Base-by-base conservation (phyloP, 2,113 vertebrate species). In the Nerophis lumbriciformis region DNA sequence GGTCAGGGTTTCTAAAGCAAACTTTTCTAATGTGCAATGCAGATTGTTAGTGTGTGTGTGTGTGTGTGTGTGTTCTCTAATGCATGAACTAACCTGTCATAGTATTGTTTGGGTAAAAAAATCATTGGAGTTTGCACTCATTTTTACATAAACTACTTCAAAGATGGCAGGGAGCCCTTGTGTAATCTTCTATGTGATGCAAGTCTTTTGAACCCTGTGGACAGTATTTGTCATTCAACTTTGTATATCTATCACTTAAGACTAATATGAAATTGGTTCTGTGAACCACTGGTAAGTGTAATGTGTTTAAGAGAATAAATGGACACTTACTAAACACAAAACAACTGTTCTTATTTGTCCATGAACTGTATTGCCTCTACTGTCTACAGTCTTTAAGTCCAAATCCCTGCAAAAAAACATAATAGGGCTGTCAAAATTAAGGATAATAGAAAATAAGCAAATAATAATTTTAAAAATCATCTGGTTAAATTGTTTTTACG, bases 261-360 rank as follows among this genome's bases (percentile, higher is more conserved):
- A 82, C 71, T 69, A 72, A 82, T 69, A 69, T 72, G 48, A 75
- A 76, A 73, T 77, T 88, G 90, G 90, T 91, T 91, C 90, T 87
- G 87, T 91, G 89, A 92, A 91, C 85, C 88, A 79, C 65, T 74
- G 75, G 50, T 78, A 65, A 69, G 80, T 83, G 66, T 68, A 63
- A 69, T 66, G 65, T 81, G 78, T 83, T 85, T 66, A 77, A 79
- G 76, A 77, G 39, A 79, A 78, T 78, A 75, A 87, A 88, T 65
- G 69, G 80, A 65, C 54, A 73, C 72, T 60, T 83, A 68, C 48
- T 73, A 7, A 77, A 86, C 73, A 78, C 39, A 3, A 42, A 42
- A 42, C 47, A 64, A 15, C 61, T 65, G 62, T 61, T 14, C 16
- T 14, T 61, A 54, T 64, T 4, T 15, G 6, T 11, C 44, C 8